Evolutionary conservation across 2,113 vertebrate species (phyloP).

Genomic region (Macroglossus sobrinus): DNA sequence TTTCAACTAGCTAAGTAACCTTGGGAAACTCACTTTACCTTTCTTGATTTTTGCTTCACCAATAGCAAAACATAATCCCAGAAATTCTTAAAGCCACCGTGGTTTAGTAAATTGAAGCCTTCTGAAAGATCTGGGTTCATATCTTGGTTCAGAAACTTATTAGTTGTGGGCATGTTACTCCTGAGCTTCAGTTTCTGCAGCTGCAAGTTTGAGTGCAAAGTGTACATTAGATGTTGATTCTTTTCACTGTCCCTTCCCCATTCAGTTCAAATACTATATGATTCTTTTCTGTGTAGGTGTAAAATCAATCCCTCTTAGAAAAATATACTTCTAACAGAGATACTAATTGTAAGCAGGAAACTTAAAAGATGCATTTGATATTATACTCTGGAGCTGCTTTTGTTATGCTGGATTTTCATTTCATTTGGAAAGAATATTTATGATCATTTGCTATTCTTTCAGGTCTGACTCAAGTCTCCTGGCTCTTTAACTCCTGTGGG

Average conservation of each 20-base stretch:
- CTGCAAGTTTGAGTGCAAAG: not conserved
- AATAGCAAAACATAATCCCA: not conserved
- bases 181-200: not conserved
- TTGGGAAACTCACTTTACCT: not conserved
- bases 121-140: not conserved
- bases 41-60: conserved; percentile 17
- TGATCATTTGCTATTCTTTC: conserved; percentile 44
- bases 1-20: not conserved
- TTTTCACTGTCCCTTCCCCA: not conserved
- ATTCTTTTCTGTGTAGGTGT: not conserved
- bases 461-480: not conserved
- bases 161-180: not conserved
- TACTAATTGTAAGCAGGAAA: conserved; percentile 43
- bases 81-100: conserved; percentile 29
- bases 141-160: not conserved
- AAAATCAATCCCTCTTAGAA: conserved; percentile 25
- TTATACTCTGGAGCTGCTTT: not conserved
- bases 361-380: conserved; percentile 13
- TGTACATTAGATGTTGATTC: not conserved
- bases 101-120: not conserved
- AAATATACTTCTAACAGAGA: conserved; percentile 43
- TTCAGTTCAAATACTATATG: not conserved
- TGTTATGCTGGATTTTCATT: conserved; percentile 33
- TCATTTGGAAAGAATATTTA: conserved; percentile 49
- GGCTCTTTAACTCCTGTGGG: conserved; percentile 4